phyloP scores from a whole-genome alignment of 2,113 vertebrate species.

The Brienomyrus brachyistius region DNA sequence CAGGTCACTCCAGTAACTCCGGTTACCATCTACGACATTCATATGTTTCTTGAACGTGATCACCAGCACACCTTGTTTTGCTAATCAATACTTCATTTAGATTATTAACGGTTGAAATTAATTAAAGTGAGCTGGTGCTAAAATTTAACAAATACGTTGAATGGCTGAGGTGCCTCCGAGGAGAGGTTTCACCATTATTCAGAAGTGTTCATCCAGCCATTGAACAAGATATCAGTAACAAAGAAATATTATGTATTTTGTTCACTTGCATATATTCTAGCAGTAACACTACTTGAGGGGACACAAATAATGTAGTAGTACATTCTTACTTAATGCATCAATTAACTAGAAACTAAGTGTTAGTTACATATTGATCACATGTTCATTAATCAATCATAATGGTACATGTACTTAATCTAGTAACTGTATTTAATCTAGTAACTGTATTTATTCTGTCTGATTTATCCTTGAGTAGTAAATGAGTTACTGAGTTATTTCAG shows the following conservation, averaged over 20 bases:
- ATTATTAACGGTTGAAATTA: not conserved
- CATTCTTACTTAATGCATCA: not conserved
- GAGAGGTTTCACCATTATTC: not conserved
- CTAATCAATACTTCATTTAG: not conserved
- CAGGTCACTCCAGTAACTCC: not conserved
- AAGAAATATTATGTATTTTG: not conserved
- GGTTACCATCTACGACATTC: not conserved
- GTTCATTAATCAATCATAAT: not conserved
- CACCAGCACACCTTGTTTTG: not conserved
- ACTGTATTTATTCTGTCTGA: not conserved
- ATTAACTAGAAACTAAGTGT: not conserved
- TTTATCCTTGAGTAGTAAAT: not conserved
- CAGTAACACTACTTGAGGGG: not conserved
- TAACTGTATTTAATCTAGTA: not conserved
- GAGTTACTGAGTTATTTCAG: not conserved
- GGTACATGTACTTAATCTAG: not conserved
- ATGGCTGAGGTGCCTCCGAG: not conserved
- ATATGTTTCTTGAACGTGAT: not conserved
- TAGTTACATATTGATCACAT: not conserved
- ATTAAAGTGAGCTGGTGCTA: not conserved
- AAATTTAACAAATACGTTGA: not conserved
- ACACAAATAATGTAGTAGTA: not conserved
- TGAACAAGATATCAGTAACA: not conserved
- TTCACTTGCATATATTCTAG: not conserved
- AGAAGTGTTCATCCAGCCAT: not conserved